Conservation (phyloP, 2,888 invertebrate genomes). For the Scaptomyza cyrtandrae region DNA sequence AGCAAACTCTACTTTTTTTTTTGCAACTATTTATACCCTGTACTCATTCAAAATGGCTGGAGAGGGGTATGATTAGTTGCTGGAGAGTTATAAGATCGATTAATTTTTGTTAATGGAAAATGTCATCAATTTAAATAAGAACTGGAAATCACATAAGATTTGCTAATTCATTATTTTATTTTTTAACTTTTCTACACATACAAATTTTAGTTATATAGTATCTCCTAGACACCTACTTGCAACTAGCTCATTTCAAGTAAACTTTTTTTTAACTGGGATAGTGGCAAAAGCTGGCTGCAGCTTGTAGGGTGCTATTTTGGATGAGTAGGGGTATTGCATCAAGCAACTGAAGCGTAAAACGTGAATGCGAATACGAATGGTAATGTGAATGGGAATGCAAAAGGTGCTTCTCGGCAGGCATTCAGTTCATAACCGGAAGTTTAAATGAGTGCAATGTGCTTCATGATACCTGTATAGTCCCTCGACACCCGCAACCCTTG, state of each 20-base stretch:
- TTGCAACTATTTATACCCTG: slow-evolving; percentile 13
- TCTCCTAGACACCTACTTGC: neutral
- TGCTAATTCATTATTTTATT: too few relatives aligned
- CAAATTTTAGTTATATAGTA: neutral
- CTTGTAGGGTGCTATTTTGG: neutral
- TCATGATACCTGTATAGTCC: slow-evolving; percentile 31
- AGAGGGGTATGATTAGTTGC: neutral
- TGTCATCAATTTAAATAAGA: too few relatives aligned
- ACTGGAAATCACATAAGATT: too few relatives aligned
- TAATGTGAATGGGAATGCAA: slow-evolving; percentile 48
- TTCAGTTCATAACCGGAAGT: slow-evolving; percentile 77
- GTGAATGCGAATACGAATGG: slow-evolving; percentile 53
- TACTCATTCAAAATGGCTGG: neutral
- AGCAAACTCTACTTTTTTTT: slow-evolving; percentile 23
- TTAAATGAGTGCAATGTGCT: slow-evolving; percentile 66
- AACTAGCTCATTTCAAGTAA: slow-evolving; percentile 3
- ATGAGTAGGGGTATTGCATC: slow-evolving; percentile 24
- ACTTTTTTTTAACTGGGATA: slow-evolving; percentile 8
- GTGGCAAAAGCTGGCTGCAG: neutral
- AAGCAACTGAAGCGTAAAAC: slow-evolving; percentile 73
- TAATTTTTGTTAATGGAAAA: too few relatives aligned
- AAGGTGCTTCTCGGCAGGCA: slow-evolving; percentile 47
- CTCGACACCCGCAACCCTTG: neutral
- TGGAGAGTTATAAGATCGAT: too few relatives aligned
- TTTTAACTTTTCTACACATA: neutral